A percentile compares a stretch with the other conserved stretches of the same genome.
These are phyloP conservation scores for Botia almorhae DNA, from an alignment of 2,797 vertebrate genomes.

Conservation along the genomic window DNA sequence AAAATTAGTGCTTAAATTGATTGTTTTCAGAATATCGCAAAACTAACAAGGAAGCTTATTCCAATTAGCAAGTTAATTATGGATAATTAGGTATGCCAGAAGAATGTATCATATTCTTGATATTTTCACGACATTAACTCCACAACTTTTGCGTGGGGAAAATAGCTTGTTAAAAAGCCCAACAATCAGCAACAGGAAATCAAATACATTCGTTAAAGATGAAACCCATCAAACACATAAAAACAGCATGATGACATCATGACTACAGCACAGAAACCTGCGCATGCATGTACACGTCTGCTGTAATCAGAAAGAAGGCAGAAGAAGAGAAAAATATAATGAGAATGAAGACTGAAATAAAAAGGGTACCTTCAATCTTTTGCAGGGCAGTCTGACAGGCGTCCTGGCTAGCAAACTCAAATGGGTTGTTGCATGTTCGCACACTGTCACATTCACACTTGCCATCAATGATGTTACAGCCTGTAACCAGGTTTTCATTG, in stretches of 20 bases:
- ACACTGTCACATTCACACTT: slow-evolving; percentile 88
- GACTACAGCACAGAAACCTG: slow-evolving; percentile 22
- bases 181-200: slow-evolving; percentile 6
- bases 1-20: slow-evolving; percentile 40
- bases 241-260: slow-evolving; percentile 19
- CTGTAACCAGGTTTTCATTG: slow-evolving; percentile 90
- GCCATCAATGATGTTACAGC: slow-evolving; percentile 92
- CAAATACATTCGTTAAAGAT: too few species aligned
- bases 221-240: slow-evolving; percentile 16
- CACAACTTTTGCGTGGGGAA: slow-evolving; percentile 2
- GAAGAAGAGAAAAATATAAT: slow-evolving; percentile 7
- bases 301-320: not conserved
- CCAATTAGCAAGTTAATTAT: slow-evolving; percentile 56
- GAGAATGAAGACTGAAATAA: slow-evolving; percentile 44
- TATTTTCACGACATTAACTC: slow-evolving; percentile 6
- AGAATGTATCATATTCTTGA: slow-evolving; percentile 21
- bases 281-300: slow-evolving; percentile 26
- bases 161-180: not conserved
- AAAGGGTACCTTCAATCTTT: slow-evolving; percentile 87
- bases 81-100: slow-evolving; percentile 42
- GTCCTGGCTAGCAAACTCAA: slow-evolving; percentile 87
- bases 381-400: slow-evolving; percentile 81
- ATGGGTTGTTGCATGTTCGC: slow-evolving; percentile 88
- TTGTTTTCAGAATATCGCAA: slow-evolving; percentile 44
- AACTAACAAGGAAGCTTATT: slow-evolving; percentile 43